Percentiles rank a stretch among this genome's conserved stretches.
Evolutionary conservation across 2,113 vertebrate species (phyloP).

Genomic region (Felis catus): F.catus_Fca126_mat1.0 CM031421.1:2309001-2309500

Average conservation of each 20-base stretch:
- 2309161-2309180: not conserved
- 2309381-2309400: not conserved
- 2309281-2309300: not conserved
- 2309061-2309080: not conserved
- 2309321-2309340: not conserved
- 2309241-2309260: not conserved
- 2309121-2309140: not conserved
- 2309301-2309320: not conserved
- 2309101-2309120: not conserved
- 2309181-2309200: not conserved
- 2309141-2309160: not conserved
- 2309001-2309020: fast-evolving
- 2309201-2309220: not conserved
- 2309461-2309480: not conserved
- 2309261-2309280: not conserved
- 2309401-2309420: not conserved
- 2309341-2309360: not conserved
- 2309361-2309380: not conserved
- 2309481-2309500: not conserved
- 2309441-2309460: not conserved
- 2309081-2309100: not conserved
- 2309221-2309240: not conserved
- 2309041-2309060: not conserved
- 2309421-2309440: not conserved
- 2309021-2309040: too few species aligned